These are phyloP conservation scores for Terrapene triunguis DNA, from an alignment of 2,113 vertebrate genomes.

Conservation along the genomic window DNA sequence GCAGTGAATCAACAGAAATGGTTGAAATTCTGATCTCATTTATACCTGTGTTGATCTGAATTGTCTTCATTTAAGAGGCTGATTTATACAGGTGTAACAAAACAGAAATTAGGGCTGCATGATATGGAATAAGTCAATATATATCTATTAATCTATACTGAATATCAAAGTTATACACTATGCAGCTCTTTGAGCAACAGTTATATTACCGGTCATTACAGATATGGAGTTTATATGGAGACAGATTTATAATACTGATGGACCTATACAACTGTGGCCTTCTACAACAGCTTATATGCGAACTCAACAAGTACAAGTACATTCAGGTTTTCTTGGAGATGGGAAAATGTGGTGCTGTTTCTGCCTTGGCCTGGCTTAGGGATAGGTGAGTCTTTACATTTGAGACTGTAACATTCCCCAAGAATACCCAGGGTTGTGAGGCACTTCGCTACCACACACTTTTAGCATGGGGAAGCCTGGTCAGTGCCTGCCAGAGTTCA, in stretches of 20 bases:
- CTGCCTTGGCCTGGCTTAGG: constrained; percentile 20
- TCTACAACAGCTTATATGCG: not conserved
- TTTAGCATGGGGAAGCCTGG: not conserved
- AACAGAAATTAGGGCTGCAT: not conserved
- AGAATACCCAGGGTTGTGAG: not conserved
- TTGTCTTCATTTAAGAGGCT: not conserved
- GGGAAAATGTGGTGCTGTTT: constrained; percentile 3
- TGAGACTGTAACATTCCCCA: not conserved
- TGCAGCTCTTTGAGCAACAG: constrained; percentile 11
- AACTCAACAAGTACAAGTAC: not conserved
- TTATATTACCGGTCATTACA: not conserved
- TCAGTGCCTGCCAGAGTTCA: not conserved
- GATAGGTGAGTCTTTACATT: not conserved
- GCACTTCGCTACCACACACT: not conserved
- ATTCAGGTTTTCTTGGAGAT: not conserved
- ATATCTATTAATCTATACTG: not conserved
- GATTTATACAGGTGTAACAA: not conserved
- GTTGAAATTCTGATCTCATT: not conserved
- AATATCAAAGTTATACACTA: constrained; percentile 21
- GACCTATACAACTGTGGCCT: not conserved
- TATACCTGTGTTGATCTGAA: not conserved
- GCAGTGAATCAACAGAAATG: not conserved
- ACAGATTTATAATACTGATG: not conserved
- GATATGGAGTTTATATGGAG: constrained; percentile 23
- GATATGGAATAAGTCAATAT: not conserved